A percentile compares a stretch with the other conserved stretches of the same genome.
Evolutionary conservation across 2,797 vertebrate genomes (phyloP).

Genomic region (Stomatorhinus walkeri): DNA sequence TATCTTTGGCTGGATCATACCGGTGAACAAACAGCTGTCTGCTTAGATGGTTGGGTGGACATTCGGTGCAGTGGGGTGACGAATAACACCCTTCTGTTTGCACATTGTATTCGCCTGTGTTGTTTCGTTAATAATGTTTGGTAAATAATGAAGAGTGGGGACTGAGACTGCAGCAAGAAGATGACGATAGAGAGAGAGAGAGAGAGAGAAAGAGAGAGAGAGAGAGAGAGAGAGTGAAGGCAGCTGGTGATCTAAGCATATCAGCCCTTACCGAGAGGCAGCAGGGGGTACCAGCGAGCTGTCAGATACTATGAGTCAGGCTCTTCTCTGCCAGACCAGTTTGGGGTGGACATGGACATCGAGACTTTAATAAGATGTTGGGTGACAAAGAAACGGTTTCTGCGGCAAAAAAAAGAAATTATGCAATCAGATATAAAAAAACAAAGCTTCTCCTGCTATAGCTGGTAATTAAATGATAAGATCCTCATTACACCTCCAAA

Average conservation of each 20-base stretch:
- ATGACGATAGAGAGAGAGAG: background rate
- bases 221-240: constrained; percentile 37
- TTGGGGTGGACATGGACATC: background rate
- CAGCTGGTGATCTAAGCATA: constrained; percentile 27
- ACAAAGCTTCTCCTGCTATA: constrained; percentile 35
- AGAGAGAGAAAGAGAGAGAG: constrained; percentile 36
- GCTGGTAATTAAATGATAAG: constrained; percentile 54
- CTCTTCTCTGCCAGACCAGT: background rate
- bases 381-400: background rate
- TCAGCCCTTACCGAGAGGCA: constrained; percentile 35
- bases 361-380: constrained; percentile 10
- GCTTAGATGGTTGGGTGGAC: background rate
- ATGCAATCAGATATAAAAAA: background rate
- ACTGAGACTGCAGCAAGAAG: constrained; percentile 18
- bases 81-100: background rate
- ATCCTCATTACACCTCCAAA: constrained; percentile 53
- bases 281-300: background rate
- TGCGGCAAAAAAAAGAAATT: background rate
- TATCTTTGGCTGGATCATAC: background rate
- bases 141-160: background rate
- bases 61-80: background rate
- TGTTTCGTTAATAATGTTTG: background rate
- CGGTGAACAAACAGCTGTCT: background rate
- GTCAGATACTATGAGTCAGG: background rate
- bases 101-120: background rate